phyloP scores from a whole-genome alignment of 2,888 invertebrate genomes.

The Leptinotarsa juncta region DNA sequence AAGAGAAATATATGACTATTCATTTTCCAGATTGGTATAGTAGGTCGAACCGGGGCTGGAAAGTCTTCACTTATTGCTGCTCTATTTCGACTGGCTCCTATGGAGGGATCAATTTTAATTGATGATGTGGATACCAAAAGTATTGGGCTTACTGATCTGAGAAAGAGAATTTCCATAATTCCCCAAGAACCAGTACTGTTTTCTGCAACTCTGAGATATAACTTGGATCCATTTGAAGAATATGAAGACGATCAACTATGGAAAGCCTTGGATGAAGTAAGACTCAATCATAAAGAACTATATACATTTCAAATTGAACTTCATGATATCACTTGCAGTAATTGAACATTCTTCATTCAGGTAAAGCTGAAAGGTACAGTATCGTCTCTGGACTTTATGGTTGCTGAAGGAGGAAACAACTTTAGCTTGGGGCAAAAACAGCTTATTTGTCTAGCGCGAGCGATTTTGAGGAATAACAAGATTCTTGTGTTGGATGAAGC shows the following conservation, averaged over 20 bases:
- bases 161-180: conserved; percentile 88
- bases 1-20: background rate
- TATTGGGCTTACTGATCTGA: conserved; percentile 81
- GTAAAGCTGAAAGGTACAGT: conserved; percentile 81
- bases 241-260: conserved; percentile 80
- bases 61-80: conserved; percentile 87
- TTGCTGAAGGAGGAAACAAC: conserved; percentile 83
- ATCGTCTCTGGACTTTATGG: conserved; percentile 72
- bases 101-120: conserved; percentile 80
- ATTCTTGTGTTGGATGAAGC: conserved; percentile 90
- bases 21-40: conserved; percentile 78
- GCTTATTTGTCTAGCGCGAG: conserved; percentile 86
- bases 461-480: conserved; percentile 82
- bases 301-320: background rate
- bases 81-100: conserved; percentile 84
- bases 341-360: conserved; percentile 58
- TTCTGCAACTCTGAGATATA: conserved; percentile 83
- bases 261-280: conserved; percentile 79
- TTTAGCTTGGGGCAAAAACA: conserved; percentile 91
- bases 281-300: background rate
- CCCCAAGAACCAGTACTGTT: conserved; percentile 93
- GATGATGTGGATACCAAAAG: conserved; percentile 79
- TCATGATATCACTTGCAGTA: too few relatives aligned
- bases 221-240: conserved; percentile 86
- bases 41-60: conserved; percentile 90